phyloP scores from a whole-genome alignment of 2,113 vertebrate genomes.

The Neofelis nebulosa region DNA sequence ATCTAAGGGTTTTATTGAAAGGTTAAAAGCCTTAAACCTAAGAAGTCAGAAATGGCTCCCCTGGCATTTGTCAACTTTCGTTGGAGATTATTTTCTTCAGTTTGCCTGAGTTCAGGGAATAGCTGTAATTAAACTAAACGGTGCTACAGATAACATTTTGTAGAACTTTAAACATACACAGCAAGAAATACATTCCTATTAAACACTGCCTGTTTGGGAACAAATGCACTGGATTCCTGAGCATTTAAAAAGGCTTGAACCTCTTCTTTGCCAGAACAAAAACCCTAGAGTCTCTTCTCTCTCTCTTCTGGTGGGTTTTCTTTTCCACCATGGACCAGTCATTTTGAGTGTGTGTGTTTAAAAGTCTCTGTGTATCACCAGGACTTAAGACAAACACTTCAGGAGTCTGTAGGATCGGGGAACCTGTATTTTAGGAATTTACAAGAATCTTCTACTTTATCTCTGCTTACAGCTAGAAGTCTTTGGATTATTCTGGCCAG shows the following conservation, averaged over 20 bases:
- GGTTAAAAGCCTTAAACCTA: conserved; percentile 40
- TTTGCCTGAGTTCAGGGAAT: not conserved
- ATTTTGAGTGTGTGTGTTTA: not conserved
- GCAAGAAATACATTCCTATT: not conserved
- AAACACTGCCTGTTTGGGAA: not conserved
- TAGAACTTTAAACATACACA: not conserved
- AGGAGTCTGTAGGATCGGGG: not conserved
- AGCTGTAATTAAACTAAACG: not conserved
- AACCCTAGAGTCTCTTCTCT: not conserved
- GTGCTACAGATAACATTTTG: not conserved
- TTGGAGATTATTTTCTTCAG: not conserved
- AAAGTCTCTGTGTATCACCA: not conserved
- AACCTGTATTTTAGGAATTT: not conserved
- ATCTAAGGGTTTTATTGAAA: not conserved
- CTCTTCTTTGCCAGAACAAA: not conserved
- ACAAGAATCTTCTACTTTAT: not conserved
- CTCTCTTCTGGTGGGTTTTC: not conserved
- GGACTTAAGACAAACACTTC: not conserved
- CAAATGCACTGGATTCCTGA: not conserved
- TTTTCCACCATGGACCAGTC: not conserved
- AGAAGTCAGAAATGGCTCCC: not conserved
- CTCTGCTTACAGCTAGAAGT: not conserved
- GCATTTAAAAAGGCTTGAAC: not conserved
- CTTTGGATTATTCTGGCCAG: not conserved
- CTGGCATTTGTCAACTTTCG: not conserved